These are phyloP conservation scores for Ericerus pela DNA, from an alignment of 1,140 invertebrate species.

Conservation along the genomic window DNA sequence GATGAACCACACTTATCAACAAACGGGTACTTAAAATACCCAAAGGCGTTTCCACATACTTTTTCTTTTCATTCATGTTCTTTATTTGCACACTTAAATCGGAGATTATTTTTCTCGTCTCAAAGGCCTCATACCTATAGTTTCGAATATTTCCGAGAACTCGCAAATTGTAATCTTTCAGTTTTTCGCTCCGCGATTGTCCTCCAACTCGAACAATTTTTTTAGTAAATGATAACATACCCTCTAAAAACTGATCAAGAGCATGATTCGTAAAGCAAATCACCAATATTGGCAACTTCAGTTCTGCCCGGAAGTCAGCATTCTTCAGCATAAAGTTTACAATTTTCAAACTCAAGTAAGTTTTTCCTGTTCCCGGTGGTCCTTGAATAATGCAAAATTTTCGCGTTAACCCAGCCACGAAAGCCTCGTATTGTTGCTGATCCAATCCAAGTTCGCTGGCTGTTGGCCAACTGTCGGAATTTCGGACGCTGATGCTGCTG, in stretches of 20 bases:
- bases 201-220: slow-evolving; percentile 56
- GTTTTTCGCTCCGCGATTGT: slow-evolving; percentile 39
- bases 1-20: no score
- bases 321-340: slow-evolving; percentile 38
- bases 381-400: slow-evolving; percentile 61
- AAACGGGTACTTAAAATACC: no score
- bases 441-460: slow-evolving; percentile 34
- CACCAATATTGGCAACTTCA: slow-evolving; percentile 46
- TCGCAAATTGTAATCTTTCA: slow-evolving; percentile 15
- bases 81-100: no score
- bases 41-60: no score
- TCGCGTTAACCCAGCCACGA: slow-evolving; percentile 39
- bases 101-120: no score
- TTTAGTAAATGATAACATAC: slow-evolving; percentile 38
- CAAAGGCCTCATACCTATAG: no score
- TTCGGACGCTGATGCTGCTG: background rate
- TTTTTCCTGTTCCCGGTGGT: slow-evolving; percentile 65
- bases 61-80: no score
- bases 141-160: no score
- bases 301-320: background rate
- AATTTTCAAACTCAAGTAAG: slow-evolving; percentile 50
- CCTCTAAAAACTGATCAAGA: slow-evolving; percentile 71
- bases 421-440: slow-evolving; percentile 40
- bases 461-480: slow-evolving; percentile 30
- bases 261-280: slow-evolving; percentile 78